Conservation (phyloP, 2,797 vertebrate genomes). For the Gastrophryne carolinensis region DNA sequence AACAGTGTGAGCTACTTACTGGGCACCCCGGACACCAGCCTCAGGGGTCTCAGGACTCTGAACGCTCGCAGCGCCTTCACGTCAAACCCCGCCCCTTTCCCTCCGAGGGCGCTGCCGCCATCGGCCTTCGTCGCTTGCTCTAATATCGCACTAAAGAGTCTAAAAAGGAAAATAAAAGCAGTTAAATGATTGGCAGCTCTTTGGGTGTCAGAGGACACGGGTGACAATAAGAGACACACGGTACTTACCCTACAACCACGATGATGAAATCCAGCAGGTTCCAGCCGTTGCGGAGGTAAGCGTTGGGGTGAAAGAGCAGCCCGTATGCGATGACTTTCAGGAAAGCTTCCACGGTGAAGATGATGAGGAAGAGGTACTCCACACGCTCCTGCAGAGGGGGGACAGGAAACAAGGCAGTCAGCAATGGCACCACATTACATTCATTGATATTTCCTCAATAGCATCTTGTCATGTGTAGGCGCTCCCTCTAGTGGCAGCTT, state of each 20-base stretch:
- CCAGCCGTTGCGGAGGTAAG: constrained; percentile 98
- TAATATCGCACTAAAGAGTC: constrained; percentile 98
- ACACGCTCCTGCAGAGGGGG: constrained; percentile 86
- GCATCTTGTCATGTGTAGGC: too few species aligned
- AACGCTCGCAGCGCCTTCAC: constrained; percentile 97
- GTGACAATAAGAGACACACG: background rate
- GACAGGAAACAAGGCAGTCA: constrained; percentile 48
- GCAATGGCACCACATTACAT: too few species aligned
- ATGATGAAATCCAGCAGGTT: constrained; percentile 99
- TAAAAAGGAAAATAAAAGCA: constrained; percentile 70
- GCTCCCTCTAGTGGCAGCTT: too few species aligned
- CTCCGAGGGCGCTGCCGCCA: constrained; percentile 89
- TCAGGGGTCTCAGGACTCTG: constrained; percentile 89
- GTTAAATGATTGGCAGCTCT: too few species aligned
- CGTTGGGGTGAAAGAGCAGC: constrained; percentile 97
- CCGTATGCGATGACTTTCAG: constrained; percentile 98
- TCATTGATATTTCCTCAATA: too few species aligned
- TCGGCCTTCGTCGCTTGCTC: constrained; percentile 98
- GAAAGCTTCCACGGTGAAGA: constrained; percentile 99
- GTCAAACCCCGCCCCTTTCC: constrained; percentile 95
- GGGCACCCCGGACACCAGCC: constrained; percentile 96
- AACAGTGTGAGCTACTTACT: constrained; percentile 94
- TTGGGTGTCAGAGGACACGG: background rate
- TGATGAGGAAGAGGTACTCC: constrained; percentile 99
- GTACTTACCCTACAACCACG: constrained; percentile 97